Percentiles rank a stretch among this genome's conserved stretches.
Evolutionary conservation across 2,888 invertebrate species (phyloP).

Genomic region (Theodoxus fluviatilis): DNA sequence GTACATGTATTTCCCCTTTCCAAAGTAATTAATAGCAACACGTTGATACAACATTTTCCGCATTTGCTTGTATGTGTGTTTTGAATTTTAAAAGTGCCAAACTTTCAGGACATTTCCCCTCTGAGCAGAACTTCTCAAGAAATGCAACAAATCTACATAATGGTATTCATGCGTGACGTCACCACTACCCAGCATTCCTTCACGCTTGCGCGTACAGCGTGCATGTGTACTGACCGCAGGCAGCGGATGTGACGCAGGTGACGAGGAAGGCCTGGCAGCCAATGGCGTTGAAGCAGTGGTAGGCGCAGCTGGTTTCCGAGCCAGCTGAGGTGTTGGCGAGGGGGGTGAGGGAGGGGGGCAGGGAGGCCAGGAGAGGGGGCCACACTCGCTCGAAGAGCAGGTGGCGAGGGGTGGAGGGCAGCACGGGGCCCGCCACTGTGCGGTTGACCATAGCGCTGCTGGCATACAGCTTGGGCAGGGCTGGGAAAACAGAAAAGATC

Average conservation of each 20-base stretch:
- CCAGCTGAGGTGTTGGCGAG: constrained; percentile 34
- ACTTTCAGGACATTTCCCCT: no score
- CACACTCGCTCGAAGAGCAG: constrained; percentile 47
- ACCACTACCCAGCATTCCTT: no score
- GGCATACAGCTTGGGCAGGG: constrained; percentile 42
- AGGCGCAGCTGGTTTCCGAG: constrained; percentile 50
- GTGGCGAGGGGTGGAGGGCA: constrained; percentile 29
- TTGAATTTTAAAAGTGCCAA: no score
- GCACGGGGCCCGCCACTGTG: constrained; percentile 24
- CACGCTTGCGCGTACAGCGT: constrained; percentile 31
- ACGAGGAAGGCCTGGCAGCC: constrained; percentile 44
- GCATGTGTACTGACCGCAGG: constrained; percentile 41
- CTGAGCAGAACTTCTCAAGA: no score
- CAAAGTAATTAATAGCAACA: no score
- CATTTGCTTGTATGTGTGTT: no score
- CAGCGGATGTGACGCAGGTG: constrained; percentile 38
- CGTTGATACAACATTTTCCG: no score
- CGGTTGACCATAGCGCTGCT: constrained; percentile 37
- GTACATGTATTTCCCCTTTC: no score
- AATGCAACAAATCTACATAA: no score
- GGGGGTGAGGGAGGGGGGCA: constrained; percentile 32
- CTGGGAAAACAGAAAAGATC: constrained; percentile 34
- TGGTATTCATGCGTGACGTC: no score
- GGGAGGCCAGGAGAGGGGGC: constrained; percentile 41
- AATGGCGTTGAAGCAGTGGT: constrained; percentile 44